Percentiles rank a stretch among this genome's conserved stretches.
Conservation (phyloP, 2,888 invertebrate species). For the Polyommatus iphigenia region DNA sequence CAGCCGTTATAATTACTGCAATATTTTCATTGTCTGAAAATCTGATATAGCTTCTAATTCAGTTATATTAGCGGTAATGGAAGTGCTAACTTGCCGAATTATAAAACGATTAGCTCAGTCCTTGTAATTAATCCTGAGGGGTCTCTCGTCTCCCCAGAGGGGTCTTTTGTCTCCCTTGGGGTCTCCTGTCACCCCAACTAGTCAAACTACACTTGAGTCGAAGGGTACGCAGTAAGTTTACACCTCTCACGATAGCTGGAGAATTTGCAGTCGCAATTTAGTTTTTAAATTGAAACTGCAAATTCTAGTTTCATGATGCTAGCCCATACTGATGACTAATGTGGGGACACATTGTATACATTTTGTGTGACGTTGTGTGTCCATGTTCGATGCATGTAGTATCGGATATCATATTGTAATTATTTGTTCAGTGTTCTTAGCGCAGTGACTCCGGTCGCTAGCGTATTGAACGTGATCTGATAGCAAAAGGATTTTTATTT, state of each 20-base stretch:
- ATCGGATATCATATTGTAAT: too few relatives aligned
- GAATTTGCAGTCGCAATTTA: neutral
- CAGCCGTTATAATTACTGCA: neutral
- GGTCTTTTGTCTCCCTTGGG: neutral
- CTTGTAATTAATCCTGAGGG: neutral
- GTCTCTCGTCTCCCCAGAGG: neutral
- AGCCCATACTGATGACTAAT: too few relatives aligned
- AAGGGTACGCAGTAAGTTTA: neutral
- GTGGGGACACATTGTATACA: too few relatives aligned
- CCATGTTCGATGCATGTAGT: too few relatives aligned
- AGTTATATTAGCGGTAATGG: slow-evolving; percentile 9
- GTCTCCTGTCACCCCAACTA: neutral
- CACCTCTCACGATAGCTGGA: neutral
- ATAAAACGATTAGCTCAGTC: slow-evolving; percentile 25
- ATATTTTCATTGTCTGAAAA: neutral
- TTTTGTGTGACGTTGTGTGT: too few relatives aligned
- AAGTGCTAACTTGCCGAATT: slow-evolving; percentile 10
- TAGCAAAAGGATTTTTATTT: too few relatives aligned
- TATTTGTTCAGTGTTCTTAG: too few relatives aligned
- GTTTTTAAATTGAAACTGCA: too few relatives aligned
- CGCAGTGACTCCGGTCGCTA: too few relatives aligned
- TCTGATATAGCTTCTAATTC: neutral
- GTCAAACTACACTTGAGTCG: neutral
- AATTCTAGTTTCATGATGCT: too few relatives aligned
- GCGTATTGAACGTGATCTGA: too few relatives aligned